Evolutionary conservation across 2,113 vertebrate species (phyloP).

Genomic region (Rattus rattus): DNA sequence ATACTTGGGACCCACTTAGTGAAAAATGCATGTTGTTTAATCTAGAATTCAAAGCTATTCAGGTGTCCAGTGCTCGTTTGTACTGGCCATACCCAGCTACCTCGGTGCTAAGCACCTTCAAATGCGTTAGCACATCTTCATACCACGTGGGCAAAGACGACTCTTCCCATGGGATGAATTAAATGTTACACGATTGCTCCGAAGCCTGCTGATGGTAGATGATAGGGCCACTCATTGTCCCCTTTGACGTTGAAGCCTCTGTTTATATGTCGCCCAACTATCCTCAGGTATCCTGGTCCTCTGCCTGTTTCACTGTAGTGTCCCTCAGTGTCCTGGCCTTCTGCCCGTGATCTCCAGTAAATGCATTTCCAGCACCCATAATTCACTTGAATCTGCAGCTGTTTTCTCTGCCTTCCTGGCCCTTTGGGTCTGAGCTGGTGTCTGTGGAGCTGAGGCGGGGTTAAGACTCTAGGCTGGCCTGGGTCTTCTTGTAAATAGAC

Average conservation of each 20-base stretch:
- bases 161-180: not conserved
- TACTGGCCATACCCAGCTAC: not conserved
- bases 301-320: not conserved
- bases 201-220: too few species aligned
- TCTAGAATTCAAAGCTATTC: slow-evolving; percentile 37
- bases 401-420: not conserved
- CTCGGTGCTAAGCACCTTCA: not conserved
- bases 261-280: not conserved
- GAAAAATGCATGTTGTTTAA: not conserved
- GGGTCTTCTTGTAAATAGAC: not conserved
- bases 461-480: not conserved
- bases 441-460: not conserved
- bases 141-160: not conserved
- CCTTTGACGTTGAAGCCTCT: not conserved
- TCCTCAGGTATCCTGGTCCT: not conserved
- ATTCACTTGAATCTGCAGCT: not conserved
- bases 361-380: not conserved
- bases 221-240: not conserved
- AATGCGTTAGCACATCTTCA: not conserved
- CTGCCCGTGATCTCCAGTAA: not conserved
- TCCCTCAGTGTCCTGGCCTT: not conserved
- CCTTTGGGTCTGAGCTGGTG: not conserved
- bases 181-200: not conserved
- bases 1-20: not conserved
- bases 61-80: not conserved